These are phyloP conservation scores for Drosophila simulans DNA, from an alignment of 1,140 invertebrate genomes.

Conservation along the genomic window DNA sequence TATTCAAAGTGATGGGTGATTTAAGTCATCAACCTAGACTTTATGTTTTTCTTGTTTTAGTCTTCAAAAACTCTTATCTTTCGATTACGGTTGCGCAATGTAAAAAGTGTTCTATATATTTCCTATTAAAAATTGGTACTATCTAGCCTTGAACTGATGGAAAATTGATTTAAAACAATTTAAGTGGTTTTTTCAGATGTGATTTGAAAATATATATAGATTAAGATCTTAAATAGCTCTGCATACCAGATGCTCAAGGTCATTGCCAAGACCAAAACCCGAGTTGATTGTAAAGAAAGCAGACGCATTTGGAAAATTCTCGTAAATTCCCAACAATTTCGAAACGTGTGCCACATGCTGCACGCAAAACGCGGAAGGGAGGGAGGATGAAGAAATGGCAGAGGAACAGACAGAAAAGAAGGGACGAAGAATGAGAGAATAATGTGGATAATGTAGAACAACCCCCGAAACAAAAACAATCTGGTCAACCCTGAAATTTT, in stretches of 20 bases:
- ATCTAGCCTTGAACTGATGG: conserved; percentile 16
- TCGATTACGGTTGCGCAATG: neutral
- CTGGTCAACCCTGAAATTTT: conserved; percentile 37
- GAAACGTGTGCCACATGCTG: conserved; percentile 59
- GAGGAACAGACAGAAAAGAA: conserved; percentile 21
- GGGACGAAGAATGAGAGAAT: conserved; percentile 6
- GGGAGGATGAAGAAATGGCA: conserved; percentile 11
- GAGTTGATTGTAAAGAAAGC: conserved; percentile 20
- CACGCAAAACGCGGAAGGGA: conserved; percentile 9
- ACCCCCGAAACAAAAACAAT: conserved; percentile 38
- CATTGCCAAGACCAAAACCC: conserved; percentile 54
- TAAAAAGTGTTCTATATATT: neutral
- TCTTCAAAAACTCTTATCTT: neutral
- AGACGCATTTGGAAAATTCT: conserved; percentile 49
- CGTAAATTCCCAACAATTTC: conserved; percentile 59
- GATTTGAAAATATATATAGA: too few species aligned
- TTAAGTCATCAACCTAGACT: conserved; percentile 13
- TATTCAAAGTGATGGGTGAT: conserved; percentile 13
- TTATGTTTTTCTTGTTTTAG: neutral
- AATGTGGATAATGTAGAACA: conserved; percentile 37
- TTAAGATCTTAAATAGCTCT: neutral
- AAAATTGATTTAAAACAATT: neutral
- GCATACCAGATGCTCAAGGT: conserved; percentile 62
- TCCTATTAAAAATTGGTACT: too few species aligned
- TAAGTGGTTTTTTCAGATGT: neutral